A percentile compares a stretch with the other conserved stretches of the same genome.
These are phyloP conservation scores for Globia sparganii DNA, from an alignment of 2,888 invertebrate species.

Conservation along the genomic window DNA sequence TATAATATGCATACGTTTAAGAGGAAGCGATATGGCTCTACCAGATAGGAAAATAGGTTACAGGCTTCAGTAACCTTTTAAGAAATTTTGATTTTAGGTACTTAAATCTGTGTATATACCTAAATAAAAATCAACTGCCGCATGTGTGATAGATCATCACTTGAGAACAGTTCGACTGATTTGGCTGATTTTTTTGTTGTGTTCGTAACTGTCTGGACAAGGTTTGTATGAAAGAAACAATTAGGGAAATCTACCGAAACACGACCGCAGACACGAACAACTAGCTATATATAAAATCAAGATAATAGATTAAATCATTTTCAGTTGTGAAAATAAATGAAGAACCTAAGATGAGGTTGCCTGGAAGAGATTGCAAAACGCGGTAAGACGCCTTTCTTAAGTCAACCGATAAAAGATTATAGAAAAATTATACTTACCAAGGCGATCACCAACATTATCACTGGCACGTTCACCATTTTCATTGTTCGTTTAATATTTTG, in stretches of 20 bases:
- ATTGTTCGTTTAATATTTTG: constrained; percentile 64
- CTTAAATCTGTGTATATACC: neutral
- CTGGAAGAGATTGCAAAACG: neutral
- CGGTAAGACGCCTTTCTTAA: neutral
- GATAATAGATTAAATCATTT: neutral
- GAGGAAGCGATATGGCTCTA: neutral
- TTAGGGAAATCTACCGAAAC: neutral
- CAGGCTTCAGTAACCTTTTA: neutral
- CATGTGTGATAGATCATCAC: neutral
- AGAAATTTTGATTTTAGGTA: neutral
- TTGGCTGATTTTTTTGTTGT: neutral
- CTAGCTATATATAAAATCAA: neutral
- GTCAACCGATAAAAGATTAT: neutral
- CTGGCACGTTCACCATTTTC: constrained; percentile 76
- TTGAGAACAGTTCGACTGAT: neutral
- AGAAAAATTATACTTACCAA: constrained; percentile 78
- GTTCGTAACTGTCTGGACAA: neutral
- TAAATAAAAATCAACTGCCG: neutral
- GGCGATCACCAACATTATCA: constrained; percentile 68
- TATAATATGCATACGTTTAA: neutral
- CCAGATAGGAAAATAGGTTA: neutral
- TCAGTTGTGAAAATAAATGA: neutral
- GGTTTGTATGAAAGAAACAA: neutral
- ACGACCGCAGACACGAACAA: neutral
- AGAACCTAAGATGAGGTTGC: neutral